Conservation (phyloP, 92 coral and sea anemone genomes). For the Zoanthus solanderi region DNA sequence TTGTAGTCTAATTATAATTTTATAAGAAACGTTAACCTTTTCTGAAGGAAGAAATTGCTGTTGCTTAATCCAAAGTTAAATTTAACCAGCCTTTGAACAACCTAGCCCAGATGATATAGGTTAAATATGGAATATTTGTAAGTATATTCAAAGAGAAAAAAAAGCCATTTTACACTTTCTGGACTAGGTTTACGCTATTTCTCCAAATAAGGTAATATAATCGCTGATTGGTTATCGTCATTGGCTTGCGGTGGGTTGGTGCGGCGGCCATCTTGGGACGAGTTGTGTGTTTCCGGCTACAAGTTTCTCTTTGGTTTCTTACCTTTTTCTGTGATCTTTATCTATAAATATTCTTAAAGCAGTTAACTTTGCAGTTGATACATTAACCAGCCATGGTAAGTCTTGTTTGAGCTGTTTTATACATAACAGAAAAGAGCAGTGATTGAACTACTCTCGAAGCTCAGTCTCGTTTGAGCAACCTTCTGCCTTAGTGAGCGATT, state of each 20-base stretch:
- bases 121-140: too few relatives aligned
- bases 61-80: too few relatives aligned
- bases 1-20: too few relatives aligned
- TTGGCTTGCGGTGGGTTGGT: slow-evolving; percentile 69
- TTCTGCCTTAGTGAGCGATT: background rate
- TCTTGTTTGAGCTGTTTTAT: slow-evolving; percentile 33
- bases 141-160: too few relatives aligned
- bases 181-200: background rate
- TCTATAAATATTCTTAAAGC: slow-evolving; percentile 28
- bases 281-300: slow-evolving; percentile 88
- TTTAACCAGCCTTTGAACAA: too few relatives aligned
- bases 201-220: slow-evolving; percentile 81
- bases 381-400: slow-evolving; percentile 82
- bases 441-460: slow-evolving; percentile 45
- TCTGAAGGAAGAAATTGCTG: too few relatives aligned
- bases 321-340: slow-evolving; percentile 46
- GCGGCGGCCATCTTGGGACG: slow-evolving; percentile 96
- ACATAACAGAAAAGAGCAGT: slow-evolving; percentile 66
- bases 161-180: too few relatives aligned
- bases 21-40: too few relatives aligned
- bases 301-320: slow-evolving; percentile 37
- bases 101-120: too few relatives aligned
- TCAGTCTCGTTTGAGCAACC: slow-evolving; percentile 1
- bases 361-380: slow-evolving; percentile 26
- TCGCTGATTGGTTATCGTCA: slow-evolving; percentile 72